Conservation (phyloP, 2,797 vertebrate genomes). For the Alfaro cultratus region DNA sequence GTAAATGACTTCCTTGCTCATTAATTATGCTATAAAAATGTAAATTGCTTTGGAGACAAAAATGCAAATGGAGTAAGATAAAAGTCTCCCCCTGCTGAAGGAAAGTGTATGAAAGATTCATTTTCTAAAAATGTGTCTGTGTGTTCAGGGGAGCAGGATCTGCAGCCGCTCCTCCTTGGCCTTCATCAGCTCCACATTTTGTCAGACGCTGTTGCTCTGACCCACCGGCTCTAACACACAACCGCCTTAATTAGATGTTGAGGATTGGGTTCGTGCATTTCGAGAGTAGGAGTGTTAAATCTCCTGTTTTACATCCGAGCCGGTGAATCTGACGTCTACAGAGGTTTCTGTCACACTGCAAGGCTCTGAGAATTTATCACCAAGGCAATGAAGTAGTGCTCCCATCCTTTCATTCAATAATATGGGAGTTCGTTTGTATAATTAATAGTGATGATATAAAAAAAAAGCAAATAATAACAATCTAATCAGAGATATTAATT, state of each 20-base stretch:
- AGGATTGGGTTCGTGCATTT: constrained; percentile 40
- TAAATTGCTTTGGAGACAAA: constrained; percentile 83
- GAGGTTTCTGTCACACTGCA: constrained; percentile 47
- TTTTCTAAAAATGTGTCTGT: constrained; percentile 73
- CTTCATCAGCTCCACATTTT: constrained; percentile 42
- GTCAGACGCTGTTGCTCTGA: constrained; percentile 57
- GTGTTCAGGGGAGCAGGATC: constrained; percentile 57
- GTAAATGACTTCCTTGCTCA: constrained; percentile 82
- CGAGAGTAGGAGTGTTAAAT: constrained; percentile 27
- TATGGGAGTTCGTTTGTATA: constrained; percentile 25
- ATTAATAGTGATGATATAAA: constrained; percentile 4
- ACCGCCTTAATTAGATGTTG: constrained; percentile 58
- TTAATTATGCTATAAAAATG: constrained; percentile 89
- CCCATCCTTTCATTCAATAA: constrained; percentile 13
- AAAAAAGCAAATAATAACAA: constrained; percentile 15
- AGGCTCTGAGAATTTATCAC: constrained; percentile 63
- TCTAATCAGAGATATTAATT: not conserved
- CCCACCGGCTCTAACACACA: constrained; percentile 35
- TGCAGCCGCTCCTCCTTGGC: constrained; percentile 52
- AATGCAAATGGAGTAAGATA: constrained; percentile 85
- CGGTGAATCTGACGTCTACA: constrained; percentile 44
- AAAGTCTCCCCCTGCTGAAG: constrained; percentile 79
- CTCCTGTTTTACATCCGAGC: constrained; percentile 48
- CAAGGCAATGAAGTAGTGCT: constrained; percentile 62
- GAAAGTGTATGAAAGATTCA: constrained; percentile 81